These are phyloP conservation scores for Bombyx huttoni DNA, from an alignment of 2,888 invertebrate species.

Conservation along the genomic window DNA sequence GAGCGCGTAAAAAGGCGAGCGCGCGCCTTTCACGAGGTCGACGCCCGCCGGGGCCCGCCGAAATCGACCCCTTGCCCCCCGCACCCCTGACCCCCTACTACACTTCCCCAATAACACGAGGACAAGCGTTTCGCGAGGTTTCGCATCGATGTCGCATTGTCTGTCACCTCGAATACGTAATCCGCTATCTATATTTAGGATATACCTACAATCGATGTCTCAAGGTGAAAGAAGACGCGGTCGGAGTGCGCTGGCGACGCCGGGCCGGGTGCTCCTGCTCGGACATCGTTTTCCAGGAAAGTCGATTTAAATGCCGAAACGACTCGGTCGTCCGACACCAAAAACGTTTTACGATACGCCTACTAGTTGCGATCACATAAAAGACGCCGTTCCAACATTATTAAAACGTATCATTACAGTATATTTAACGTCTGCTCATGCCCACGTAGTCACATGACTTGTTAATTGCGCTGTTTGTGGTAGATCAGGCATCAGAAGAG, in stretches of 20 bases:
- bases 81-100: slow-evolving; percentile 31
- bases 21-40: slow-evolving; percentile 67
- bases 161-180: slow-evolving; percentile 22
- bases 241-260: slow-evolving; percentile 10
- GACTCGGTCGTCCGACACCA: slow-evolving; percentile 21
- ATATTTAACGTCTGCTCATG: slow-evolving; percentile 28
- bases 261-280: slow-evolving; percentile 1
- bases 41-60: slow-evolving; percentile 59
- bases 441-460: slow-evolving; percentile 44
- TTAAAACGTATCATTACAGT: slow-evolving; percentile 40
- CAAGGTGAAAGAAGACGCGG: slow-evolving; percentile 26
- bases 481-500: slow-evolving; percentile 5
- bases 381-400: slow-evolving; percentile 31
- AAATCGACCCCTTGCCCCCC: slow-evolving; percentile 39
- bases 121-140: slow-evolving; percentile 3
- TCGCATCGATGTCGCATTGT: slow-evolving; percentile 17
- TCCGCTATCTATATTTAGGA: slow-evolving; percentile 31
- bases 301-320: slow-evolving; percentile 40
- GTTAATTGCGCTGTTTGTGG: slow-evolving; percentile 12
- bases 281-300: slow-evolving; percentile 27
- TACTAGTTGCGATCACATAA: slow-evolving; percentile 35
- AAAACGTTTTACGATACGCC: slow-evolving; percentile 51
- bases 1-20: slow-evolving; percentile 69
- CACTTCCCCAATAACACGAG: slow-evolving; percentile 27
- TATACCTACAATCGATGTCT: slow-evolving; percentile 17